Conservation (phyloP, 2,113 vertebrate genomes). For the Xiphophorus hellerii region DNA sequence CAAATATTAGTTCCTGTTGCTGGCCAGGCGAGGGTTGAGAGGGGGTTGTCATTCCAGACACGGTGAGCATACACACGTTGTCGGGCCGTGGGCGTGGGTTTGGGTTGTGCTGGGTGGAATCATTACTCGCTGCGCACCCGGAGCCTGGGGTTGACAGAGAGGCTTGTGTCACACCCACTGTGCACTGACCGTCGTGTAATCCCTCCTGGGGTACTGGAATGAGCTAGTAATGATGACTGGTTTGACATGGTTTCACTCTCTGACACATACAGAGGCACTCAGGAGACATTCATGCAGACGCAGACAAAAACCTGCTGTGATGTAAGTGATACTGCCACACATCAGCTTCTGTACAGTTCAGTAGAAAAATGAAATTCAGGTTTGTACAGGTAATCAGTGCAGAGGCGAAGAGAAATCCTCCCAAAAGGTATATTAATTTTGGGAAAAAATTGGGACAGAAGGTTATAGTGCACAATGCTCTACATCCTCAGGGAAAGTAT, state of each 20-base stretch:
- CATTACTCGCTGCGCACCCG: conserved; percentile 71
- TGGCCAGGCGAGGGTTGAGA: conserved; percentile 58
- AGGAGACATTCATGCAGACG: conserved; percentile 49
- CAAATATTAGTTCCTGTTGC: conserved; percentile 73
- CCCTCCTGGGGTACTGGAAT: conserved; percentile 72
- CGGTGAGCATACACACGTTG: conserved; percentile 74
- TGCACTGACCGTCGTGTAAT: conserved; percentile 68
- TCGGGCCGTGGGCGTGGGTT: conserved; percentile 65
- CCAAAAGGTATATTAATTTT: not conserved
- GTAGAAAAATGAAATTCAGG: not conserved
- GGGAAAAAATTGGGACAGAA: not conserved
- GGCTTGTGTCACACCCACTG: conserved; percentile 68
- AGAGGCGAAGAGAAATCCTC: not conserved
- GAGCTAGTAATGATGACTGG: conserved; percentile 72
- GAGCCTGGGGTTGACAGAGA: conserved; percentile 54
- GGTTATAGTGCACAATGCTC: not conserved
- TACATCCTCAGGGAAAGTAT: not conserved
- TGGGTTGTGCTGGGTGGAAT: conserved; percentile 68
- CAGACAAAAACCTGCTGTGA: conserved; percentile 49
- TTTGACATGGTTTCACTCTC: conserved; percentile 69
- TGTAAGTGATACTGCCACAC: conserved; percentile 45
- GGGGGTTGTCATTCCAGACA: conserved; percentile 76
- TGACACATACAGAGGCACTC: conserved; percentile 50
- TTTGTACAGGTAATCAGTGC: not conserved
- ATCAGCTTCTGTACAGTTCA: conserved; percentile 48